phyloP scores from a whole-genome alignment of 1,140 invertebrate species.

The Macrostomum lignano region DNA sequence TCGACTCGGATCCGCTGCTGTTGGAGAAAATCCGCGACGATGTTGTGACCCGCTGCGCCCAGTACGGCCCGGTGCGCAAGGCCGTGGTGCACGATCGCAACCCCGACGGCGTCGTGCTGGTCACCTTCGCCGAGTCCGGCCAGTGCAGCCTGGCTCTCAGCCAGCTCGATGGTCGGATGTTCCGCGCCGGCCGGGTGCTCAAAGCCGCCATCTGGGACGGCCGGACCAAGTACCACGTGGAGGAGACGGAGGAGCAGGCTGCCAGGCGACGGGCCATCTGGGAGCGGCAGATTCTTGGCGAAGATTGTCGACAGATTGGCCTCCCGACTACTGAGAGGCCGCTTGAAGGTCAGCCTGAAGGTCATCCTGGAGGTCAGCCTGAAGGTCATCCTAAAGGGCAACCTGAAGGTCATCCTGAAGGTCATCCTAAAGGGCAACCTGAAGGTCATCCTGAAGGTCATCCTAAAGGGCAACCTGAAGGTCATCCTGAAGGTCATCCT shows the following conservation, averaged over 20 bases:
- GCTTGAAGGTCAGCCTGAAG: too few species aligned
- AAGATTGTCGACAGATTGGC: slow-evolving; percentile 62
- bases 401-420: too few species aligned
- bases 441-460: too few species aligned
- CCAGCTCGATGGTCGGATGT: slow-evolving; percentile 64
- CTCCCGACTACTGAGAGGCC: too few species aligned
- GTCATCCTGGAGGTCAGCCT: too few species aligned
- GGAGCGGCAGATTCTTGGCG: slow-evolving; percentile 70
- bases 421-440: too few species aligned
- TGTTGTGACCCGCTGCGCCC: too few species aligned
- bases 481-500: too few species aligned
- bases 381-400: too few species aligned
- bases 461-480: too few species aligned
- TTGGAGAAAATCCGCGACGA: slow-evolving; percentile 36
- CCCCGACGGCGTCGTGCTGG: slow-evolving; percentile 57
- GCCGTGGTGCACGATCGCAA: too few species aligned
- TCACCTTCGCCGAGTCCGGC: slow-evolving; percentile 60
- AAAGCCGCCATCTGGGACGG: slow-evolving; percentile 49
- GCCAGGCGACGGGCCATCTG: slow-evolving; percentile 51
- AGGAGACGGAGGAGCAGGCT: slow-evolving; percentile 61
- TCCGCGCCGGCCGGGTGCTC: slow-evolving; percentile 29
- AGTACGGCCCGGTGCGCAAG: too few species aligned
- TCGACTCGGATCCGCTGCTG: neutral
- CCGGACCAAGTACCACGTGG: slow-evolving; percentile 61
- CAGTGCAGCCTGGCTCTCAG: slow-evolving; percentile 61